Evolutionary conservation across 2,797 vertebrate species (phyloP).

Genomic region (Heteromormyrus szaboi): DNA sequence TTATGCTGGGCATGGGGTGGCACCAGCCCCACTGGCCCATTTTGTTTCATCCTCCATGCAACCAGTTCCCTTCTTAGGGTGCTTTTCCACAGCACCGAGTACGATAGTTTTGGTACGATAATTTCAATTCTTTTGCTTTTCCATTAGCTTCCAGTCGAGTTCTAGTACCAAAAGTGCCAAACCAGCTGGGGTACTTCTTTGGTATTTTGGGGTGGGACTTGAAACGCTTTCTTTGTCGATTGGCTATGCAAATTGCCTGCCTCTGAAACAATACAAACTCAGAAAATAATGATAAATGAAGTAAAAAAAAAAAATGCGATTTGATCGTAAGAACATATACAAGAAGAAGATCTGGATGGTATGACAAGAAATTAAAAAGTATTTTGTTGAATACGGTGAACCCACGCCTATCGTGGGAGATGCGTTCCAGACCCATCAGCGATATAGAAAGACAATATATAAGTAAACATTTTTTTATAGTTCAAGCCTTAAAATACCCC

Average conservation of each 20-base stretch:
- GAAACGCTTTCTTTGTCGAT: not conserved
- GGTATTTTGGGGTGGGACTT: not conserved
- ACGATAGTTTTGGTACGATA: not conserved
- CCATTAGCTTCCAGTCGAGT: not conserved
- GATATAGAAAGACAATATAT: too few species aligned
- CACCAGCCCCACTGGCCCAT: not conserved
- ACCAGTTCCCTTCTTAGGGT: not conserved
- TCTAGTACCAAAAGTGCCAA: not conserved
- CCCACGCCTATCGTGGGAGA: too few species aligned
- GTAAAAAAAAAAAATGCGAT: not conserved
- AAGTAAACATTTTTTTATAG: too few species aligned
- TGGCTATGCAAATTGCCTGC: not conserved
- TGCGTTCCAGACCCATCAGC: too few species aligned
- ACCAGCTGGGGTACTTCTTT: not conserved
- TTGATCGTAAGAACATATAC: not conserved
- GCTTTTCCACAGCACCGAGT: not conserved
- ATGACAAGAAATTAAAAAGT: not conserved
- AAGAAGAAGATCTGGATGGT: not conserved
- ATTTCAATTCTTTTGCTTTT: not conserved
- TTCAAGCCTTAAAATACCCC: too few species aligned
- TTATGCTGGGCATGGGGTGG: not conserved
- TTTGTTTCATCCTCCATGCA: not conserved
- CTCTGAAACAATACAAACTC: not conserved
- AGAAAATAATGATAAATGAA: not conserved
- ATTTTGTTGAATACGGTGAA: not conserved